Base-by-base conservation (phyloP, 2,113 vertebrate genomes). In the Hyla sarda region DNA sequence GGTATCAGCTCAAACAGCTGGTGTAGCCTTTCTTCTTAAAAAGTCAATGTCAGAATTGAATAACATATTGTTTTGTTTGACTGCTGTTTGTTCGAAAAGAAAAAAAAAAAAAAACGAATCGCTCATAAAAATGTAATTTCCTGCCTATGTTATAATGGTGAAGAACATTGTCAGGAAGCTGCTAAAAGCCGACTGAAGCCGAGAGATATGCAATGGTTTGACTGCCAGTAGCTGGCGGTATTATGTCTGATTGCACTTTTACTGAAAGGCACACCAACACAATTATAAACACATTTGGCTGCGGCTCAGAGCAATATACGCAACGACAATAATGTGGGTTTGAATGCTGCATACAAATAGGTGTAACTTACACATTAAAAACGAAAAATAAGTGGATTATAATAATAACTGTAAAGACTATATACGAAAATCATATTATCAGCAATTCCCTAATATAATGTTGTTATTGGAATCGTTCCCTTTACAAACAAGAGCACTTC, bases 91-190 rank as follows among this genome's bases (percentile, higher is more conserved):
- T 96, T 96, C 96, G 95, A 95, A 97, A 69, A 69, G 28, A 96
- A 95, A 95, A 97, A 69, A 69, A 48, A 96, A 95, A 95, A 96
- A 62, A 32, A 32, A 96, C 94, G 96, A 95, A 96, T 97, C 95
- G 95, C 95, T 92, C 89, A 93, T 94, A 94, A 94, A 96, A 95
- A 95, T 96, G 95, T 95, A 95, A 96, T 93, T 94, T 96, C 96
- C 96, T 97, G 96, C 94, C 92, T 93, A 95, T 96, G 94, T 94
- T 71, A 93, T 92, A 90, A 93, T 92, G 50, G 77, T 54, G 93
- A 92, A 87, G 88, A 93, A 92, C 85, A 88, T 91, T 1, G 37
- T 94, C 93, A 96, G 96, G 96, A 97, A 97, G 94, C 93, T 88
- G 45, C 91, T 82, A 76, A 2, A 11, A 89, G 83, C 90, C 95